Evolutionary conservation across 1,140 invertebrate genomes (phyloP), one percentile per base, ranked within the genome.

Genomic region (Drosophila chauvacae): DNA sequence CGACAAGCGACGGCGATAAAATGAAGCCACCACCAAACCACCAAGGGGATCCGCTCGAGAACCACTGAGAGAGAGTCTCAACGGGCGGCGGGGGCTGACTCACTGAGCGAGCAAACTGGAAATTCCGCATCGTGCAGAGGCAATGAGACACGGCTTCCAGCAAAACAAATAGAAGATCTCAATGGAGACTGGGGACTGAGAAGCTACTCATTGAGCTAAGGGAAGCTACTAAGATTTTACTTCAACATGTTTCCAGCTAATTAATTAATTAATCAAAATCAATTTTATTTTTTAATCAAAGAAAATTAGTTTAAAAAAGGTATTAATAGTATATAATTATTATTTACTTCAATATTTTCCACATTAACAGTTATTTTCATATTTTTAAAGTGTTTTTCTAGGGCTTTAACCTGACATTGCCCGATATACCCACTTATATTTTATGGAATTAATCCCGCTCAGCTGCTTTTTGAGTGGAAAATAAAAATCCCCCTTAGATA

Each of bases 81-180:
- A 53, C 39, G 30, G 44, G 39, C 26, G 53, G 48, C 48, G 42
- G 35, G 35, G 45, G 28, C 39, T 72, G 66, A 48, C n/a, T 62
- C 18, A 56, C 50, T 77, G 65, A 68, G 62, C 62, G 69, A 70
- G 44, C 30, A 78, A 88, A 90, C 84, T 81, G 85, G 85, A 84
- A 88, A 88, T 65, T 68, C 84, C 62, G 58, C 79, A 68, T 78
- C 69, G 80, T 82, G 74, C 61, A 35, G 41, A 44, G 77, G 37
- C 69, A 57, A 79, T 74, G 66, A 66, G 57, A 26, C 69, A 33
- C 30, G 37, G 62, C 48, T 44, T 53, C 33, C 20, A 62, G 39
- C 33, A 45, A 48, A 69, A n/a, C 45, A 47, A 51, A 30, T 59
- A 50, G 30, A 59, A 33, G n/a, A 5, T 37, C 3, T 26, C 1